A percentile compares a stretch with the other conserved stretches of the same genome.
Evolutionary conservation across 2,113 vertebrate species (phyloP).

Genomic region (Rhinogobius similis): DNA sequence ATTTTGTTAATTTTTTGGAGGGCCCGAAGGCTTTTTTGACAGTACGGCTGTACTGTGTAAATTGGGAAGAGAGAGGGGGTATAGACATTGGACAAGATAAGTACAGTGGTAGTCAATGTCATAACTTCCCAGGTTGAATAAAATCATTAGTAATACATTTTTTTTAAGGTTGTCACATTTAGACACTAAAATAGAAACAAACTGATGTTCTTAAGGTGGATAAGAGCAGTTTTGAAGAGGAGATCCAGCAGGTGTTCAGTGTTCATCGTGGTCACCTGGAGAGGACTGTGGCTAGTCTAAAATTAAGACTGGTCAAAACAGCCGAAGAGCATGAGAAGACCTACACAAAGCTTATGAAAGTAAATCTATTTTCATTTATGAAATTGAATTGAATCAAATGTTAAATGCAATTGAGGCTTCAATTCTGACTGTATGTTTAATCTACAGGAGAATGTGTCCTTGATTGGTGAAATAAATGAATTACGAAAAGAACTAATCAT

Average conservation of each 20-base stretch:
- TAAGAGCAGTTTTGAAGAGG: constrained; percentile 71
- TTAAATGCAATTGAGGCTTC: neutral
- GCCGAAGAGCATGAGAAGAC: constrained; percentile 77
- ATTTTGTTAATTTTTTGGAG: no score
- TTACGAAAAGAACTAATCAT: constrained; percentile 60
- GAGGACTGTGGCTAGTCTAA: constrained; percentile 81
- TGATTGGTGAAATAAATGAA: constrained; percentile 72
- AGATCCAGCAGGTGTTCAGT: constrained; percentile 77
- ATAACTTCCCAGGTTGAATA: no score
- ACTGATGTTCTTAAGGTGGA: constrained; percentile 75
- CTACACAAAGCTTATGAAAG: constrained; percentile 85
- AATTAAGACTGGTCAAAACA: constrained; percentile 80
- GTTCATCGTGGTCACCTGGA: constrained; percentile 84
- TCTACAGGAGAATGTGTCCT: constrained; percentile 69
- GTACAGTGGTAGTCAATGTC: no score
- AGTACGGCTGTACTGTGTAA: no score
- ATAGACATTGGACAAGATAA: neutral
- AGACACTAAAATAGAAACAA: neutral
- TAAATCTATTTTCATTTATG: constrained; percentile 42
- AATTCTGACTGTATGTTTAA: neutral
- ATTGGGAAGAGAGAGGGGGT: no score
- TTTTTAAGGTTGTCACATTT: no score
- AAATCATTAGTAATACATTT: no score
- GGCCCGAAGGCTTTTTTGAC: no score
- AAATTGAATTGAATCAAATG: no score